phyloP scores from a whole-genome alignment of 30 jellyfish, hydroid and myxozoan genomes.

The Clytia hemisphaerica region DNA sequence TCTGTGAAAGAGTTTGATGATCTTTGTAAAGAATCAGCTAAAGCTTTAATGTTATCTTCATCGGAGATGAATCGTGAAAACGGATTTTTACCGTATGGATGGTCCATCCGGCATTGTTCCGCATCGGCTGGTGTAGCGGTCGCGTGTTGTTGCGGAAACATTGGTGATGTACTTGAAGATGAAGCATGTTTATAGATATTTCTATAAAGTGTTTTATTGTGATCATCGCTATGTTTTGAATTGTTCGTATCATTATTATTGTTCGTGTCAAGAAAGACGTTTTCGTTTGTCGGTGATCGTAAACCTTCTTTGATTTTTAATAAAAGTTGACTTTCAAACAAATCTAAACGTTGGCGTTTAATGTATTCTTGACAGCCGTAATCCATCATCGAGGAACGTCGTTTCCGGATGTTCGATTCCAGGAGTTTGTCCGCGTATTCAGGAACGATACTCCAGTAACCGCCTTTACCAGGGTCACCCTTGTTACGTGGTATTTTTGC shows the following conservation, averaged over 20 bases:
- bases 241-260: background rate
- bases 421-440: constrained; percentile 86
- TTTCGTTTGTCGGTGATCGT: background rate
- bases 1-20: constrained; percentile 6
- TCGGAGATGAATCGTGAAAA: constrained; percentile 7
- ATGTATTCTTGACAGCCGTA: constrained; percentile 36
- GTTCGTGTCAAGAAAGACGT: background rate
- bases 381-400: constrained; percentile 81
- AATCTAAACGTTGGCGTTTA: constrained; percentile 69
- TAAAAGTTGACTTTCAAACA: constrained; percentile 32
- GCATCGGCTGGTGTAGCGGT: constrained; percentile 18
- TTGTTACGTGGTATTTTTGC: constrained; percentile 93
- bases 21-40: constrained; percentile 5
- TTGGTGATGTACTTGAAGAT: background rate
- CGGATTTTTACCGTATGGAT: constrained; percentile 42
- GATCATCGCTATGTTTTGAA: constrained; percentile 24
- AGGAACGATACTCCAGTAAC: constrained; percentile 96
- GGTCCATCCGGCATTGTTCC: constrained; percentile 36
- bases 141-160: too few relatives aligned
- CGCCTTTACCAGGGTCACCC: constrained; percentile 99
- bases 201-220: background rate
- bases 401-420: constrained; percentile 71
- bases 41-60: constrained; percentile 33
- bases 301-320: constrained; percentile 4
- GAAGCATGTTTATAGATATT: background rate